Conservation (phyloP, 2,113 vertebrate genomes). For the Chaetorhynchus papuensis region DNA sequence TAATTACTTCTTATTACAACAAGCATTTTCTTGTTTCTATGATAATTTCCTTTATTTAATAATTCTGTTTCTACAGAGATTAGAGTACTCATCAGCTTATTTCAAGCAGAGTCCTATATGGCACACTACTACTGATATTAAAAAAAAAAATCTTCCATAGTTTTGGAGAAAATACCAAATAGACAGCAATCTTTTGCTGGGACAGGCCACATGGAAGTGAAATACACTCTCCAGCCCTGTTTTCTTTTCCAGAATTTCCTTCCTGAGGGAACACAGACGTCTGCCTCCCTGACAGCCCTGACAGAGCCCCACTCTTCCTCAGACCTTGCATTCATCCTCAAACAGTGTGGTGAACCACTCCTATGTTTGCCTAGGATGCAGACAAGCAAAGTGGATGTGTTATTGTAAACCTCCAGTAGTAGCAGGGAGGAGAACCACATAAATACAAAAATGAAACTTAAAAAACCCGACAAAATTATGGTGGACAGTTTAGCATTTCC, state of each 20-base stretch:
- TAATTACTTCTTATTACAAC: not conserved
- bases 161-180: not conserved
- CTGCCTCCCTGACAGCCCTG: constrained; percentile 64
- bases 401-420: not conserved
- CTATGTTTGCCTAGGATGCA: constrained; percentile 60
- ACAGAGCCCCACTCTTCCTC: not conserved
- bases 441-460: not conserved
- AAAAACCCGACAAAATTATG: not conserved
- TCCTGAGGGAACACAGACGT: constrained; percentile 46
- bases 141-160: not conserved
- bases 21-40: not conserved
- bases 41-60: not conserved
- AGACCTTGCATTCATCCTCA: constrained; percentile 69
- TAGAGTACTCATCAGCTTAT: not conserved
- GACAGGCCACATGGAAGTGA: not conserved
- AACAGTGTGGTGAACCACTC: constrained; percentile 72
- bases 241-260: constrained; percentile 41
- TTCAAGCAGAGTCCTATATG: not conserved
- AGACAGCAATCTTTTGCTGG: not conserved
- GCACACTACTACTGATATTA: not conserved
- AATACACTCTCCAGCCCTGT: not conserved
- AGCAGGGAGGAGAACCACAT: rapidly evolving
- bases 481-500: not conserved
- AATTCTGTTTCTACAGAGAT: not conserved
- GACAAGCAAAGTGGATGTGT: not conserved